phyloP scores from a whole-genome alignment of 2,888 invertebrate genomes.

The Thera obeliscata region DNA sequence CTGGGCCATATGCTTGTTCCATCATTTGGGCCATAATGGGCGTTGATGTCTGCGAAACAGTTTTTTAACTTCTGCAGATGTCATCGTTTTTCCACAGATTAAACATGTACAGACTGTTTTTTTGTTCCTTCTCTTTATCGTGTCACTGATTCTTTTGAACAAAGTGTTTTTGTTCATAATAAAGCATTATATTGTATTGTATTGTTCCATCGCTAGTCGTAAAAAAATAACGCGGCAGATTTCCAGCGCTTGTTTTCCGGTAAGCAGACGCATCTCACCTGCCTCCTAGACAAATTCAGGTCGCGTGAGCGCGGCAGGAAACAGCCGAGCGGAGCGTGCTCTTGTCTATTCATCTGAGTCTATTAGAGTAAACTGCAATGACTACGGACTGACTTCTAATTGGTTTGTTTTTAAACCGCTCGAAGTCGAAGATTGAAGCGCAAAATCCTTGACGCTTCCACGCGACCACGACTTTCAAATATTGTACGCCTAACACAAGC shows the following conservation, averaged over 20 bases:
- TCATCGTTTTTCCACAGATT: too few species aligned
- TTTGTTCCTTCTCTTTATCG: too few species aligned
- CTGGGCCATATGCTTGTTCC: too few species aligned
- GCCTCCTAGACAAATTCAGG: neutral
- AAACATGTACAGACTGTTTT: too few species aligned
- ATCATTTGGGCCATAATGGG: too few species aligned
- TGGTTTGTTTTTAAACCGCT: constrained; percentile 19
- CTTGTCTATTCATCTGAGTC: constrained; percentile 21
- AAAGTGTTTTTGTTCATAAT: too few species aligned
- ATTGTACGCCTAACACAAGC: neutral
- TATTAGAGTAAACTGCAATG: constrained; percentile 20
- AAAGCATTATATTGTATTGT: too few species aligned
- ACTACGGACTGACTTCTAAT: constrained; percentile 9
- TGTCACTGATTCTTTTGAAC: too few species aligned
- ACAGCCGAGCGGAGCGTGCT: constrained; percentile 15
- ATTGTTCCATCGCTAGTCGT: too few species aligned
- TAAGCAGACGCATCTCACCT: neutral
- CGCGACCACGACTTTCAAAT: neutral
- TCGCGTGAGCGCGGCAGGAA: constrained; percentile 26
- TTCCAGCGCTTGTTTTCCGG: neutral
- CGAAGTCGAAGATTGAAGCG: constrained; percentile 7
- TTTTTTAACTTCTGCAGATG: too few species aligned
- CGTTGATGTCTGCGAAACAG: too few species aligned
- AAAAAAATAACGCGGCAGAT: neutral
- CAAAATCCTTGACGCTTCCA: neutral